phyloP scores from a whole-genome alignment of 2,888 invertebrate genomes.

The Lepidochrysops patricia region DNA sequence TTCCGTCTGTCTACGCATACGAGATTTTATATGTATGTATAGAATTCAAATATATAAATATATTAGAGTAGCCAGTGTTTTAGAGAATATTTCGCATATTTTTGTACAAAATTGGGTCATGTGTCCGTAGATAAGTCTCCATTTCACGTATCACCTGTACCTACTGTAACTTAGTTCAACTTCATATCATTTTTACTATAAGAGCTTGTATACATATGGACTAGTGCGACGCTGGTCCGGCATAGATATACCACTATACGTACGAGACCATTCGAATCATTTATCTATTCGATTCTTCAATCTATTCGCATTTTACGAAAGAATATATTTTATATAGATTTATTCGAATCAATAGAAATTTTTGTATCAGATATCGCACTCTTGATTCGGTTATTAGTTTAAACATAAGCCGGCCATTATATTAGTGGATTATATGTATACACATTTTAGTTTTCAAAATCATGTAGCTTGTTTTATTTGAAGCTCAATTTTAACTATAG shows the following conservation, averaged over 20 bases:
- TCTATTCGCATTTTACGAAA: constrained; percentile 31
- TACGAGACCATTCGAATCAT: constrained; percentile 37
- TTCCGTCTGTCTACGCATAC: constrained; percentile 28
- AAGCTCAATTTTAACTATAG: neutral
- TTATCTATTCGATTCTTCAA: constrained; percentile 27
- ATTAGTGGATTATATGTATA: constrained; percentile 13
- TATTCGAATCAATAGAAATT: constrained; percentile 35
- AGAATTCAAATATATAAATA: constrained; percentile 27
- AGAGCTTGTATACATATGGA: constrained; percentile 38
- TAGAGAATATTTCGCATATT: constrained; percentile 54
- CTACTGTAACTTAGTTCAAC: constrained; percentile 34
- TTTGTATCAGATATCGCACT: constrained; percentile 12
- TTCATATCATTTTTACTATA: constrained; percentile 66
- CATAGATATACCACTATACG: constrained; percentile 27
- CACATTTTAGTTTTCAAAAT: neutral
- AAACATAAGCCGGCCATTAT: constrained; percentile 28
- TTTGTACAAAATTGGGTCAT: constrained; percentile 51
- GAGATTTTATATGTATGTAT: constrained; percentile 29
- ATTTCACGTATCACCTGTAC: constrained; percentile 47
- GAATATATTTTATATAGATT: constrained; percentile 54
- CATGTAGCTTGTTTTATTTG: constrained; percentile 16
- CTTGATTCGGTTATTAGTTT: constrained; percentile 11
- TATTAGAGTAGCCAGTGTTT: constrained; percentile 37
- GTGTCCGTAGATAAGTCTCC: constrained; percentile 34
- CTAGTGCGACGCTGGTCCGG: neutral